A percentile compares a stretch with the other conserved stretches of the same genome.
Conservation (phyloP, 23 tunicate species). For the Ascidia mentula region DNA sequence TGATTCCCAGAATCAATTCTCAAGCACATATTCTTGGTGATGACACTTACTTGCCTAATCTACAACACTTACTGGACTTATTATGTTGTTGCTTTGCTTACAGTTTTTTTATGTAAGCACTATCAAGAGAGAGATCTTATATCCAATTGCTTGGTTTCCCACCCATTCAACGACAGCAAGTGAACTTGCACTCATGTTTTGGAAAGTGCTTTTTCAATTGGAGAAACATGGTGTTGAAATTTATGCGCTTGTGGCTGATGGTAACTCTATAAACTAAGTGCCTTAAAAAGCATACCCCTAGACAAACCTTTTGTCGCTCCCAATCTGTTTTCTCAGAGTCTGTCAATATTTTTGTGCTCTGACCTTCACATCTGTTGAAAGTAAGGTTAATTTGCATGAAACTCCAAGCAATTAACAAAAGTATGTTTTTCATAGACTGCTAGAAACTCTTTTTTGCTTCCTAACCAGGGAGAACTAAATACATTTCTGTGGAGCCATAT, state of each 20-base stretch:
- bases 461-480: not conserved
- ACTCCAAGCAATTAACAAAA: not conserved
- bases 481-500: constrained; percentile 6
- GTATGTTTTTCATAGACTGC: constrained; percentile 5
- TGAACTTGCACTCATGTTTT: constrained; percentile 8
- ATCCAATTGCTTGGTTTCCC: constrained; percentile 25
- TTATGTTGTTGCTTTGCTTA: not conserved
- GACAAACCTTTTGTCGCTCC: constrained; percentile 12
- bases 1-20: too few species aligned
- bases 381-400: not conserved
- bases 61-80: not conserved
- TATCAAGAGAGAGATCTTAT: constrained; percentile 10
- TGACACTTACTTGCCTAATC: not conserved
- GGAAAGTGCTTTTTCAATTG: constrained; percentile 8
- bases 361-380: constrained; percentile 13
- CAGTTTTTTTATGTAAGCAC: constrained; percentile 19
- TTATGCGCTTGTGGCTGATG: constrained; percentile 21
- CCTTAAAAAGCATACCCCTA: not conserved
- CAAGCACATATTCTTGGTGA: constrained; percentile 22
- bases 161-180: constrained; percentile 13
- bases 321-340: not conserved
- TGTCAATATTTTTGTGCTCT: constrained; percentile 8
- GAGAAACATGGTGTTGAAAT: constrained; percentile 8
- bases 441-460: constrained; percentile 10
- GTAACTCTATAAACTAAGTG: constrained; percentile 13